Conservation (phyloP, 2,113 vertebrate genomes). For the Xyrauchen texanus region DNA sequence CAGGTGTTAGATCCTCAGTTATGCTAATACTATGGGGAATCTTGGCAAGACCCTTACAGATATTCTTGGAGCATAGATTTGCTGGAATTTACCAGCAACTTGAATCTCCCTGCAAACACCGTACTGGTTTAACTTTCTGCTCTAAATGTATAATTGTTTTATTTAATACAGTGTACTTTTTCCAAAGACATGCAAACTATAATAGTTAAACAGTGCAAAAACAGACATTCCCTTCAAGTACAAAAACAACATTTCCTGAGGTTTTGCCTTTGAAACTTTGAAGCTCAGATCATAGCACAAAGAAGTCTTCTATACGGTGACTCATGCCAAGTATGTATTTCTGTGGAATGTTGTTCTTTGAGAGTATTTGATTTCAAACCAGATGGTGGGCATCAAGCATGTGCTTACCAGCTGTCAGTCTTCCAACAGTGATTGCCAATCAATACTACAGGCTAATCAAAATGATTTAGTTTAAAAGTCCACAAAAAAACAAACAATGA, state of each 20-base stretch:
- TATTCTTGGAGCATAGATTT: too few relatives aligned
- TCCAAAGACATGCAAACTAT: too few relatives aligned
- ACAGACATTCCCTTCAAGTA: neutral
- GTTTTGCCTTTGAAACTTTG: constrained; percentile 1
- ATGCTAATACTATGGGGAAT: too few relatives aligned
- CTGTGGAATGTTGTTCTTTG: constrained; percentile 30
- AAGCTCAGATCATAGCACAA: constrained; percentile 10
- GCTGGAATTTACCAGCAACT: too few relatives aligned
- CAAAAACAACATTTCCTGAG: constrained; percentile 29
- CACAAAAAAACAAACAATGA: constrained; percentile 28
- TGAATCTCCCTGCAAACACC: too few relatives aligned
- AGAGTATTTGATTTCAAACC: constrained; percentile 39
- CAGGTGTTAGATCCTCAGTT: too few relatives aligned
- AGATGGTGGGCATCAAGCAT: constrained; percentile 38
- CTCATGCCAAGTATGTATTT: constrained; percentile 37
- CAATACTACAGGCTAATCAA: constrained; percentile 2
- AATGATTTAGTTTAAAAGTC: constrained; percentile 11
- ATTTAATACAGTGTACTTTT: neutral
- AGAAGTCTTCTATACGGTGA: constrained; percentile 2
- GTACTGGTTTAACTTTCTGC: neutral
- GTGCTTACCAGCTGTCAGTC: constrained; percentile 23
- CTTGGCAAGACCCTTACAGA: too few relatives aligned
- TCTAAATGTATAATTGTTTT: neutral
- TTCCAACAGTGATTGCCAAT: constrained; percentile 23
- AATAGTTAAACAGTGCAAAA: neutral